phyloP scores from a whole-genome alignment of 1,140 invertebrate species.

The Lineus longissimus region DNA sequence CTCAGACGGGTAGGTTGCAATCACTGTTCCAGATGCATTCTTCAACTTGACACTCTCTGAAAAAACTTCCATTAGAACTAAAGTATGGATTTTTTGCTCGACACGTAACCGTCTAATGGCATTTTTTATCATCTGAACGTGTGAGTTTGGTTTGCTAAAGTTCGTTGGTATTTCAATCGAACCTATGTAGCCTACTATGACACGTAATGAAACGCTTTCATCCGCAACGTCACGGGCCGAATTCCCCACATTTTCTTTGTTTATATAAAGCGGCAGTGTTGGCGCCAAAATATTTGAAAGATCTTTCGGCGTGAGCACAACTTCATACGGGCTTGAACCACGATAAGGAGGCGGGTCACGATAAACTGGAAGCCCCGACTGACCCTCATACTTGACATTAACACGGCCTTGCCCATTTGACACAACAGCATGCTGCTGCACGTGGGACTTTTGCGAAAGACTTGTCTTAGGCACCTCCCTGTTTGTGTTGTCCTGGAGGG shows the following conservation, averaged over 20 bases:
- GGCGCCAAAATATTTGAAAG: conserved; percentile 12
- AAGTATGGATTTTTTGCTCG: conserved; percentile 81
- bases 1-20: conserved; percentile 80
- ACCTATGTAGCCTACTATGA: conserved; percentile 88
- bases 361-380: conserved; percentile 1
- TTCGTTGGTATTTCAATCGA: conserved; percentile 93
- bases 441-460: too few relatives aligned
- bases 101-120: conserved; percentile 84
- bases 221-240: conserved; percentile 10
- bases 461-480: too few relatives aligned
- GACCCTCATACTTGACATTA: background rate
- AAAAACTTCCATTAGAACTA: conserved; percentile 79
- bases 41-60: conserved; percentile 73
- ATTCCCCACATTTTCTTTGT: background rate
- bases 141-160: conserved; percentile 64
- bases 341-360: conserved; percentile 4
- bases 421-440: too few relatives aligned
- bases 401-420: too few relatives aligned
- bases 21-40: conserved; percentile 59
- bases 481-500: too few relatives aligned
- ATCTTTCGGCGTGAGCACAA: background rate
- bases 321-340: background rate
- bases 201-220: conserved; percentile 63
- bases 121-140: conserved; percentile 63
- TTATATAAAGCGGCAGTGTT: conserved; percentile 16